A percentile compares a stretch with the other conserved stretches of the same genome.
phyloP scores from a whole-genome alignment of 2,888 invertebrate genomes.

The Lagria hirta region DNA sequence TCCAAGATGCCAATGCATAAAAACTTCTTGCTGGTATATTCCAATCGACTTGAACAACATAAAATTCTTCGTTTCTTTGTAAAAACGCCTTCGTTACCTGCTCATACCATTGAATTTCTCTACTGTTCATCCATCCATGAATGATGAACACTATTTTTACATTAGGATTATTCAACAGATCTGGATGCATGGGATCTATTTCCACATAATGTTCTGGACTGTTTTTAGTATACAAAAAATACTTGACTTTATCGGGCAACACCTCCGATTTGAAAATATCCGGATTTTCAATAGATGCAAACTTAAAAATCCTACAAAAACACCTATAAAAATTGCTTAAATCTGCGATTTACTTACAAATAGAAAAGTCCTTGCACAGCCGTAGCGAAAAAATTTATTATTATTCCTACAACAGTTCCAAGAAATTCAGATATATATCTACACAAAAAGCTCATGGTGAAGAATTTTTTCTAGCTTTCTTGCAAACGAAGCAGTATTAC shows the following conservation, averaged over 20 bases:
- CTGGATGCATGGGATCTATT: conserved; percentile 30
- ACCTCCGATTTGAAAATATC: conserved; percentile 35
- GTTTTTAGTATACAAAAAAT: conserved; percentile 33
- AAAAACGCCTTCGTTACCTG: conserved; percentile 41
- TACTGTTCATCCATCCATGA: conserved; percentile 41
- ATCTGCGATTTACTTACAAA: no score
- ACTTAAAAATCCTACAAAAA: conserved; percentile 39
- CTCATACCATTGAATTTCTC: conserved; percentile 36
- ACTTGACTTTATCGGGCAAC: conserved; percentile 35
- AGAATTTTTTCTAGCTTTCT: no score
- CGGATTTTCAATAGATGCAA: conserved; percentile 34
- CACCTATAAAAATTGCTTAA: no score
- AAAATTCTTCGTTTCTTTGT: conserved; percentile 27
- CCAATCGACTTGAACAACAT: conserved; percentile 43
- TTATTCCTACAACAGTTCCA: no score
- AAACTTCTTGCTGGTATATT: conserved; percentile 37
- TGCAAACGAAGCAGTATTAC: no score
- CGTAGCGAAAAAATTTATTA: no score
- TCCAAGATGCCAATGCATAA: conserved; percentile 40
- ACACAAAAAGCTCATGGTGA: no score
- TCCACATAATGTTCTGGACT: conserved; percentile 31
- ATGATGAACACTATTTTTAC: conserved; percentile 38
- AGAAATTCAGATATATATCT: no score
- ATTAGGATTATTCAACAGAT: conserved; percentile 26
- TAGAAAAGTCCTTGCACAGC: no score